Conservation (phyloP, 2,888 invertebrate genomes). For the Athetis lepigone region DNA sequence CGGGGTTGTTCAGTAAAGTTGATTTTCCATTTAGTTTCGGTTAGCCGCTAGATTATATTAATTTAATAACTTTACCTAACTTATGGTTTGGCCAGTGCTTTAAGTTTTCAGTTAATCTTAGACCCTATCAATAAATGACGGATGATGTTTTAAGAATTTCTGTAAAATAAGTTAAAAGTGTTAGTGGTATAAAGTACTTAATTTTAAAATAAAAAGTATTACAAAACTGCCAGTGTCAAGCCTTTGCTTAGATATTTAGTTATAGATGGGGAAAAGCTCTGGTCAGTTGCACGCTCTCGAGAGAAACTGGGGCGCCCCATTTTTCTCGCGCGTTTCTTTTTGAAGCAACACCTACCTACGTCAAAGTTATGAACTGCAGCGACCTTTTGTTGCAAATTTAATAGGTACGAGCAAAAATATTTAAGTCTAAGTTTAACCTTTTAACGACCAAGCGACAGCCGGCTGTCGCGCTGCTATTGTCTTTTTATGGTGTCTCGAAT, state of each 20-base stretch:
- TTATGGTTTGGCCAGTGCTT: conserved; percentile 3
- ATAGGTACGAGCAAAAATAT: no score
- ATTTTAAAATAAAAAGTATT: no score
- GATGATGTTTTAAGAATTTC: neutral
- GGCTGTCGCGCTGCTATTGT: no score
- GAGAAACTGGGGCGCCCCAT: neutral
- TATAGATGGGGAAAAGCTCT: neutral
- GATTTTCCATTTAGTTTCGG: conserved; percentile 41
- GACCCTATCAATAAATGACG: neutral
- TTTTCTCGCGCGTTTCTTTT: neutral
- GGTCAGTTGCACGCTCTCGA: neutral
- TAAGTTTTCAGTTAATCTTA: neutral
- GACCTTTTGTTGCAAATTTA: neutral
- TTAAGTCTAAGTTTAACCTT: no score
- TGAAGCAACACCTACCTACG: neutral
- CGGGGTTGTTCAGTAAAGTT: conserved; percentile 17
- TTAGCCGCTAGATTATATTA: conserved; percentile 25
- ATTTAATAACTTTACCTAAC: conserved; percentile 42
- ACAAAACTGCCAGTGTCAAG: neutral
- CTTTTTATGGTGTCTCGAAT: no score
- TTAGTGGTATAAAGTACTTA: no score
- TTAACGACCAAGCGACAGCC: no score
- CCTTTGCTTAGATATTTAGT: neutral
- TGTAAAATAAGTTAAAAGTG: neutral
- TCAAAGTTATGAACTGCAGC: neutral